Conservation (phyloP, 2,888 invertebrate genomes). For the Eilema caniola region DNA sequence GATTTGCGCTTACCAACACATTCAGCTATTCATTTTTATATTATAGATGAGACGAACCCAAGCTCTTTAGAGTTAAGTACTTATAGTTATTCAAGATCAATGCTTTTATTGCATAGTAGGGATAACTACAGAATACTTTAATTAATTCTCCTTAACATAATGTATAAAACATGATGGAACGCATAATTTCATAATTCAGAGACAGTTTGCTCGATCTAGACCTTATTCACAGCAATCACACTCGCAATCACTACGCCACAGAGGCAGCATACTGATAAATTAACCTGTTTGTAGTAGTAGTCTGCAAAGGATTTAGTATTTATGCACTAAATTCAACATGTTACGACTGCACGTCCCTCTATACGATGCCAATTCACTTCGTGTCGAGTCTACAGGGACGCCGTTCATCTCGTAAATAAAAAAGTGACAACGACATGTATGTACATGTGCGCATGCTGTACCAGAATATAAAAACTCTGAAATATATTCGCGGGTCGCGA, state of each 20-base stretch:
- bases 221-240: not conserved
- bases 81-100: too few species aligned
- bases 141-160: not conserved
- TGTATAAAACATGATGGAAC: not conserved
- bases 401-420: conserved; percentile 42
- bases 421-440: conserved; percentile 32
- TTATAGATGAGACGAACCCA: too few species aligned
- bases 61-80: too few species aligned
- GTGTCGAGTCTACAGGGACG: conserved; percentile 34
- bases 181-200: not conserved
- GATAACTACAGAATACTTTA: not conserved
- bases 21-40: too few species aligned
- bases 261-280: conserved; percentile 30
- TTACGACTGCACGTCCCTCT: conserved; percentile 45
- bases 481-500: conserved; percentile 10
- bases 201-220: not conserved
- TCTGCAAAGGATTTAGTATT: conserved; percentile 17
- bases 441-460: conserved; percentile 13
- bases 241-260: not conserved
- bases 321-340: conserved; percentile 46
- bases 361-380: conserved; percentile 46
- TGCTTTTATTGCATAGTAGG: not conserved
- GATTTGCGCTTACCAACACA: too few species aligned
- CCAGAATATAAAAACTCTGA: conserved; percentile 23
- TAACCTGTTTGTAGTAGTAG: conserved; percentile 32